These are phyloP conservation scores for Hycleus cichorii DNA, from an alignment of 1,140 invertebrate species.

Conservation along the genomic window DNA sequence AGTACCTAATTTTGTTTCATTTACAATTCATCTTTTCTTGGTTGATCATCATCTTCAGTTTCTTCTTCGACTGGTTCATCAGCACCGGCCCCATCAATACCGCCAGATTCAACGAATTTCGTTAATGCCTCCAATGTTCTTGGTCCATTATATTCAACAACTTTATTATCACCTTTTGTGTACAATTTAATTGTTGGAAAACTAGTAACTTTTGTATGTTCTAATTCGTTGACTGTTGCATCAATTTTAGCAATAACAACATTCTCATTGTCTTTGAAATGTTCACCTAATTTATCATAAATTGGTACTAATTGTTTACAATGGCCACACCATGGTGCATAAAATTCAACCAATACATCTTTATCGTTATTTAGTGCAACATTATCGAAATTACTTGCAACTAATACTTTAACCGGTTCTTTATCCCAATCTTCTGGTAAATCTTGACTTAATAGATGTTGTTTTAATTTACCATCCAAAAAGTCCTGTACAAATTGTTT, in stretches of 20 bases:
- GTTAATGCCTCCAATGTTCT: conserved; percentile 87
- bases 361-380: conserved; percentile 84
- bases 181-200: conserved; percentile 98
- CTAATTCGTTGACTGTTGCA: conserved; percentile 93
- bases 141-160: conserved; percentile 91
- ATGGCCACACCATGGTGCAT: conserved; percentile 96
- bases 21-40: conserved; percentile 63
- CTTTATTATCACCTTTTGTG: conserved; percentile 86
- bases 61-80: conserved; percentile 51
- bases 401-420: conserved; percentile 87
- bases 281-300: conserved; percentile 75
- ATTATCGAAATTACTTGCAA: conserved; percentile 93
- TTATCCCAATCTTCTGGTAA: conserved; percentile 97
- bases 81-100: conserved; percentile 53
- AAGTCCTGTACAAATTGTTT: conserved; percentile 80
- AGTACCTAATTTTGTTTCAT: conserved; percentile 13
- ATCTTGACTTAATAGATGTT: conserved; percentile 89
- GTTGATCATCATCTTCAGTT: conserved; percentile 57
- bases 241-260: conserved; percentile 98
- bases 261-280: conserved; percentile 76
- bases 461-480: conserved; percentile 87
- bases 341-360: conserved; percentile 97
- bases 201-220: conserved; percentile 87
- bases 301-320: conserved; percentile 96
- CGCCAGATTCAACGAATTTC: conserved; percentile 84